These are phyloP conservation scores for Tachysurus vachellii DNA, from an alignment of 2,113 vertebrate genomes.

Conservation along the genomic window DNA sequence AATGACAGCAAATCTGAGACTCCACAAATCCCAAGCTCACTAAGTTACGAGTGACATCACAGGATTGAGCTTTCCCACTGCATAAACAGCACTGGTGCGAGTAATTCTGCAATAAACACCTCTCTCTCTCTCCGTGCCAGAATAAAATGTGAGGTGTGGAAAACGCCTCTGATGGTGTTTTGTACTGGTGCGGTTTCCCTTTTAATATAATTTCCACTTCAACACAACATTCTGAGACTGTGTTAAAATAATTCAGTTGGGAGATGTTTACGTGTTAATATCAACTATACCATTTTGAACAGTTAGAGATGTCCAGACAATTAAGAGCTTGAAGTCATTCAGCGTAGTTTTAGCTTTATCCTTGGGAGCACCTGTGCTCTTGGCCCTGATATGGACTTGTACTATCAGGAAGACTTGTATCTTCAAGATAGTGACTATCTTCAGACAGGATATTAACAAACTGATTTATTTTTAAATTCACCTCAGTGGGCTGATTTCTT, in stretches of 20 bases:
- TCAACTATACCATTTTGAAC: not conserved
- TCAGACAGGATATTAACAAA: constrained; percentile 17
- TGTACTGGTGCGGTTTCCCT: not conserved
- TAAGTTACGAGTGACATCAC: constrained; percentile 25
- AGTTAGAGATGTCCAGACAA: not conserved
- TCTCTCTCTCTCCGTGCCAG: not conserved
- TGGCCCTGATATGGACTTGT: constrained; percentile 6
- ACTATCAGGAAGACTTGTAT: constrained; percentile 8
- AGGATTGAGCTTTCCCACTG: constrained; percentile 17
- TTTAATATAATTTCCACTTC: constrained; percentile 22
- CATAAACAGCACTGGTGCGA: constrained; percentile 4
- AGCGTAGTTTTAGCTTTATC: not conserved
- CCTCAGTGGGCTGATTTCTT: not conserved
- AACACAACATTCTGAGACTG: not conserved
- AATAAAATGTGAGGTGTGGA: constrained; percentile 16
- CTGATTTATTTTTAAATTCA: constrained; percentile 32
- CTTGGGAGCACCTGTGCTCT: not conserved
- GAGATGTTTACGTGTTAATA: not conserved
- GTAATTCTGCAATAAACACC: constrained; percentile 24
- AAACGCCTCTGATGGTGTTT: not conserved
- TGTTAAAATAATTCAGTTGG: not conserved
- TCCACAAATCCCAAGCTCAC: not conserved
- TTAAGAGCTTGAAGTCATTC: constrained; percentile 8
- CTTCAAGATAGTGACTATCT: not conserved
- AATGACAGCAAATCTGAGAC: constrained; percentile 9